These are phyloP conservation scores for Pogonophryne albipinna DNA, from an alignment of 2,797 vertebrate species.

Conservation along the genomic window DNA sequence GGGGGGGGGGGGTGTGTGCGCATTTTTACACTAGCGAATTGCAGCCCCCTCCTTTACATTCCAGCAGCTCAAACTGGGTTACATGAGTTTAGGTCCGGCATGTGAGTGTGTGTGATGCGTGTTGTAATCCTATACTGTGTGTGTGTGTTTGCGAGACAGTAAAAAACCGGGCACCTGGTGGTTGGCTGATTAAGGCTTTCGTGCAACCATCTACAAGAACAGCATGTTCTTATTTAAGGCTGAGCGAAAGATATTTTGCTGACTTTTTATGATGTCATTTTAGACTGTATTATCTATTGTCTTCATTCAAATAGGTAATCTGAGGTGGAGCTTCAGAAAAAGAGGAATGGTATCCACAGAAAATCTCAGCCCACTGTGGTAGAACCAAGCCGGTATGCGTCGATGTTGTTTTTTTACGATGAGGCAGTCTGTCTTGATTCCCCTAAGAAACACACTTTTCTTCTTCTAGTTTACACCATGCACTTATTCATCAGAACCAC, in stretches of 20 bases:
- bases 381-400: neutral
- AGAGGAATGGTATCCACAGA: neutral
- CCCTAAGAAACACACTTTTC: neutral
- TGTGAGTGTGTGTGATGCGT: neutral
- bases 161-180: conserved; percentile 16
- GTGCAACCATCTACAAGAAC: neutral
- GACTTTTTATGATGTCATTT: neutral
- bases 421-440: neutral
- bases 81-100: conserved; percentile 32
- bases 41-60: conserved; percentile 44
- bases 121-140: conserved; percentile 12
- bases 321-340: neutral
- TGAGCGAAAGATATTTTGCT: neutral
- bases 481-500: neutral
- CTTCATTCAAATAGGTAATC: neutral
- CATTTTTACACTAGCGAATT: conserved; percentile 4
- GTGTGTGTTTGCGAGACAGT: neutral
- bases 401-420: neutral
- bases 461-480: neutral
- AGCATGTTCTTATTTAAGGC: conserved; percentile 8
- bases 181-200: conserved; percentile 25
- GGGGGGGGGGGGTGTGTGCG: conserved; percentile 31
- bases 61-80: conserved; percentile 22
- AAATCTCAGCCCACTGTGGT: neutral
- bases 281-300: neutral